Base-by-base conservation (phyloP, 2,113 vertebrate genomes). In the Thinocorus orbignyianus region DNA sequence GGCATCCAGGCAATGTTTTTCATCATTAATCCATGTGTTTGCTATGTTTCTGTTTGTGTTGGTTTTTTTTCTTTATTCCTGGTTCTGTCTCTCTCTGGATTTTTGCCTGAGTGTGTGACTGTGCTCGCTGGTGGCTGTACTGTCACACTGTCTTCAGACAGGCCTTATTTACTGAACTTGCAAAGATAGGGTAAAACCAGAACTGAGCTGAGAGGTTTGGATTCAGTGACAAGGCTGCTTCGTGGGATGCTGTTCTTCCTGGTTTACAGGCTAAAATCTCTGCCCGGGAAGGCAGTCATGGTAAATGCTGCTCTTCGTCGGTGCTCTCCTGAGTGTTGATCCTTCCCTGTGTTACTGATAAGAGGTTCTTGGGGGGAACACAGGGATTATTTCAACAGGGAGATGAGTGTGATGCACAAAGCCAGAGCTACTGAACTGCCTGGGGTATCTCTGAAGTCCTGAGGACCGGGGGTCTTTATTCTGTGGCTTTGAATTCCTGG, bases 171-270 rank as follows among this genome's bases (percentile, higher is more conserved):
- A 10, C 54, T 31, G 16, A 62, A 49, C 22, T 39, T 57, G 28
- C 31, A 37, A 12, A 73, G 70, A 23, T 13, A 58, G 62, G 7
- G 62, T 66, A 41, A 62, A 49, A 62, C 35, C 64, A 11, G 41
- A 4, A 23, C 46, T 58, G 3, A 42, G 42, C 68, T 35, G 54
- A 22, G 74, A 39, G 46, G 5, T 42, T 64, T 66, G 62, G 26
- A 20, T 46, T 33, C 48, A 28, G 49, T 5, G 4, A 6, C 0
- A 19, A 86, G 65, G 60, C 13, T 7, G 0, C 73, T 42, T 2
- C 8, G 24, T 23, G 65, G 65, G 68, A 22, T 55, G 60, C 41
- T 71, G 20, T 4, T 55, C 31, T 22, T 15, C 41, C 62, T 51
- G 64, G 3, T 22, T 49, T 52, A 2, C 20, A 26, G 55, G 49